Evolutionary conservation across 2,113 vertebrate genomes (phyloP).

Genomic region (Martes martes): DNA sequence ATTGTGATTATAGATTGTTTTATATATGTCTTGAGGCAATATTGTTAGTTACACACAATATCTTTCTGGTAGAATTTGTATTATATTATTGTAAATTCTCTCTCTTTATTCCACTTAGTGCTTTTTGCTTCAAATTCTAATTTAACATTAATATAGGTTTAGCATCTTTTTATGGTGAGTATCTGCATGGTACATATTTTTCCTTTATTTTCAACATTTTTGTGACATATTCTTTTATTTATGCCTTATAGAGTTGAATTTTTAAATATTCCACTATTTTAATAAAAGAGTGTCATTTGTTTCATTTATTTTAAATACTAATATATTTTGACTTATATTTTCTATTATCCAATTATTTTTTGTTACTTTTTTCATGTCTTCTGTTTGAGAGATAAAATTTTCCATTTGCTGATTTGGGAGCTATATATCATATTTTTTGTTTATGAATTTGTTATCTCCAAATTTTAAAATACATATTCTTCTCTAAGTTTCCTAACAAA

Average conservation of each 20-base stretch:
- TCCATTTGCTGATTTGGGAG: not conserved
- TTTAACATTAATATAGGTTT: not conserved
- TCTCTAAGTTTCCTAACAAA: not conserved
- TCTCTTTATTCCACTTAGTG: not conserved
- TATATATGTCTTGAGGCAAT: not conserved
- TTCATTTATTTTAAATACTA: slow-evolving; percentile 26
- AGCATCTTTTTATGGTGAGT: not conserved
- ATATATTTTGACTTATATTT: slow-evolving; percentile 17
- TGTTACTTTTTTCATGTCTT: not conserved
- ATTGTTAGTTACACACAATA: not conserved
- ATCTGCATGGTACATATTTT: not conserved
- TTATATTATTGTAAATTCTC: not conserved
- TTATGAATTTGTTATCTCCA: not conserved
- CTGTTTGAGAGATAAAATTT: not conserved
- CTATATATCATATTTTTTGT: not conserved
- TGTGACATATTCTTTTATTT: not conserved
- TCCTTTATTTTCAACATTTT: slow-evolving; percentile 14
- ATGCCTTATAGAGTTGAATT: not conserved
- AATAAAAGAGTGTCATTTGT: not conserved
- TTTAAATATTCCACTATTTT: not conserved
- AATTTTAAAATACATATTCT: not conserved
- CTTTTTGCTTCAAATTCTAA: not conserved
- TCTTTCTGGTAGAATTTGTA: not conserved
- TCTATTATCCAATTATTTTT: not conserved
- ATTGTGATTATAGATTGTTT: not conserved